phyloP scores from a whole-genome alignment of 2,888 invertebrate genomes.

The Seira sanloemensis region DNA sequence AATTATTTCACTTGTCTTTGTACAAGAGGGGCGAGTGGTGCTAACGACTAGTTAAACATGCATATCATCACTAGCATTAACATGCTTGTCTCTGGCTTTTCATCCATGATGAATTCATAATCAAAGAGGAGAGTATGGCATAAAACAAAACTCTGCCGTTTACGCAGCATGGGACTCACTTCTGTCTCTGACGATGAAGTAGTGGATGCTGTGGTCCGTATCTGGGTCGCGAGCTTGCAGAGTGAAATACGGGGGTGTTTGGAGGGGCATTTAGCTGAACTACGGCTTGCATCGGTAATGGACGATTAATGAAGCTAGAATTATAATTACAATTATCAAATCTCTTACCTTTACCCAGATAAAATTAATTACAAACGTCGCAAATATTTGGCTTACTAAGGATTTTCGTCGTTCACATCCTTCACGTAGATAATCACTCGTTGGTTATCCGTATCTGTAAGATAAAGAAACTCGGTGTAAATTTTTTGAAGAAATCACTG shows the following conservation, averaged over 20 bases:
- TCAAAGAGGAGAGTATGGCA: background rate
- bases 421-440: constrained; percentile 95
- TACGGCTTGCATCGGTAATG: constrained; percentile 97
- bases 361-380: no score
- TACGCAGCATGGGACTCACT: constrained; percentile 76
- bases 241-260: constrained; percentile 97
- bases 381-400: constrained; percentile 79
- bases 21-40: background rate
- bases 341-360: no score
- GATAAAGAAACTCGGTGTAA: no score
- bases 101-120: background rate
- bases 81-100: background rate
- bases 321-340: no score
- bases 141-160: background rate
- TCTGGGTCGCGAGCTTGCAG: constrained; percentile 97
- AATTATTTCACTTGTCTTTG: no score
- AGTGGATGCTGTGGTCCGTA: constrained; percentile 96
- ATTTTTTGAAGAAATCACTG: no score
- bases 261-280: constrained; percentile 96
- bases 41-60: background rate
- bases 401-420: constrained; percentile 97
- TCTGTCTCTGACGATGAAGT: constrained; percentile 95
- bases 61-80: background rate
- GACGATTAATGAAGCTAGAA: constrained; percentile 90
- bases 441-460: constrained; percentile 94